Evolutionary conservation across 2,888 invertebrate species (phyloP), one percentile per base, ranked within the genome.

Genomic region (Pseudococcus jackbeardsleyi): DNA sequence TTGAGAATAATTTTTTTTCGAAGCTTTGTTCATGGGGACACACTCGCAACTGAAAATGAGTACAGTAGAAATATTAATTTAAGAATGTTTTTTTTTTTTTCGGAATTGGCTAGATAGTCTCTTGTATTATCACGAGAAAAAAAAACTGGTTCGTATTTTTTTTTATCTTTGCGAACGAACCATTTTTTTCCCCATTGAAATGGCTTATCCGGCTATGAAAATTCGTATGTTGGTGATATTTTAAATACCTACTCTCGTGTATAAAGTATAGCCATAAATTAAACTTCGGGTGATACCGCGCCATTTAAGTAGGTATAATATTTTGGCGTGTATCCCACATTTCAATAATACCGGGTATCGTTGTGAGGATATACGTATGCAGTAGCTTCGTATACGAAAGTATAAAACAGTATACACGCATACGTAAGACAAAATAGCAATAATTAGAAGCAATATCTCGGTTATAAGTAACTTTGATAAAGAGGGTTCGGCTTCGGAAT

Each of bases 401-500:
- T 9, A 19, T 22, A 22, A 22, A 64, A 64, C 64, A 19, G 72
- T 33, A 15, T 42, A 42, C 9, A 42, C 8, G 0, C 9, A 42
- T 9, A 42, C 42, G 42, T 72, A 72, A 72, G 72, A 72, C 33
- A 72, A 72, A 72, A 72, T 72, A 72, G 72, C 72, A 72, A 72
- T 72, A 72, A 72, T 72, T 72, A 72, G 72, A 33, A 72, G 72
- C 72, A 82, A 46, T 82, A 82, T 82, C 79, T 82, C 22, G 46
- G 79, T 8, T 82, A 82, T 72, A 33, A 82, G 79, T 82, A 46
- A 46, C 46, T 82, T 82, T 46, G 79, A 82, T 82, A 82, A 82
- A 82, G 46, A 42, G 46, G 79, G 79, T 82, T 46, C 46, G 79
- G 79, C 79, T 82, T 82, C 79, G 79, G 79, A 82, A 82, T 46